These are phyloP conservation scores for Gopherus evgoodei DNA, from an alignment of 2,113 vertebrate species.

Conservation along the genomic window DNA sequence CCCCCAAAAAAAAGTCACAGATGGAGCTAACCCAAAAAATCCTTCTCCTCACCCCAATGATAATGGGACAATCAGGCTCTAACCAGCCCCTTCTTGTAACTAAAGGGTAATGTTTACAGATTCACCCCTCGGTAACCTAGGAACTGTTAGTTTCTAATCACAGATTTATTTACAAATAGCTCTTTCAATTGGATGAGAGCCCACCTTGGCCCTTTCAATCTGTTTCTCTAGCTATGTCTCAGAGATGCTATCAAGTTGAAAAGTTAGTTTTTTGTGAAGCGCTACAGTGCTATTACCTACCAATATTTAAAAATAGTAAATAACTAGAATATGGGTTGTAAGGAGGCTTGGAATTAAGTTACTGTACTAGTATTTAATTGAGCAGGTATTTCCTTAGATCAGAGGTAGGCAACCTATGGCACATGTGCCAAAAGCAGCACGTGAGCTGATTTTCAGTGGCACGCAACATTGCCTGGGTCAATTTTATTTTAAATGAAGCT, in stretches of 20 bases:
- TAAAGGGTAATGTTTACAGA: no score
- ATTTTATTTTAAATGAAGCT: no score
- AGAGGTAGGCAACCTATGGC: no score
- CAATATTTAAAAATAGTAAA: background rate
- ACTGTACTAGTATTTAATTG: background rate
- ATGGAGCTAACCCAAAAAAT: background rate
- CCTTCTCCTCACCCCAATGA: no score
- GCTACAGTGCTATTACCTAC: background rate
- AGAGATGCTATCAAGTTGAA: background rate
- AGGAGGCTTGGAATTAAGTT: background rate
- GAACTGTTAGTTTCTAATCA: background rate
- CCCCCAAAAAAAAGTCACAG: background rate
- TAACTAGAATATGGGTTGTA: background rate
- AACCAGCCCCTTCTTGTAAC: no score
- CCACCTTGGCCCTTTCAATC: background rate
- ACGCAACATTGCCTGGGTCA: no score
- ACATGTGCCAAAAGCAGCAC: no score
- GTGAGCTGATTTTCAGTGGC: no score
- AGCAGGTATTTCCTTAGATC: background rate
- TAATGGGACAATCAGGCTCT: no score
- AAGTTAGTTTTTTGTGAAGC: background rate
- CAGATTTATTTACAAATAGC: background rate
- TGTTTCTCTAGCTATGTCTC: background rate
- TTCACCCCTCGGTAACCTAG: no score
- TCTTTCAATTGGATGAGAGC: background rate